These are phyloP conservation scores for Heteractis magnifica DNA, from an alignment of 92 coral and sea anemone genomes.

Conservation along the genomic window DNA sequence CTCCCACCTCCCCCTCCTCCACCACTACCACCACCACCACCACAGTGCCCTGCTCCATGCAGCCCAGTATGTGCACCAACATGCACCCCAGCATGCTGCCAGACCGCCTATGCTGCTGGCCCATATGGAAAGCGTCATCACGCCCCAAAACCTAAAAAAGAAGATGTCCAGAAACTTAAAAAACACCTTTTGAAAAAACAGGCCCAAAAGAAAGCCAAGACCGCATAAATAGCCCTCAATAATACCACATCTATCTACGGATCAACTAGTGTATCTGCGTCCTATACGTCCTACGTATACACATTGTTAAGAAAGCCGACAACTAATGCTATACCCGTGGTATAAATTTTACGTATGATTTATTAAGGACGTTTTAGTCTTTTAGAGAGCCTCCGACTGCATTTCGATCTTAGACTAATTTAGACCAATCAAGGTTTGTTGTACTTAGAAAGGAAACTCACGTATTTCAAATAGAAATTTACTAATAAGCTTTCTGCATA, in stretches of 20 bases:
- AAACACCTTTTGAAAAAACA: constrained; percentile 59
- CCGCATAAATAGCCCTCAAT: not conserved
- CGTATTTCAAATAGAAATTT: too few relatives aligned
- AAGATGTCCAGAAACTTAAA: constrained; percentile 37
- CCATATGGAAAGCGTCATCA: constrained; percentile 56
- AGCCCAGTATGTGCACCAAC: constrained; percentile 46
- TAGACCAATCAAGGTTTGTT: too few relatives aligned
- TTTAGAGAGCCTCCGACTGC: too few relatives aligned
- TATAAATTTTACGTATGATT: too few relatives aligned
- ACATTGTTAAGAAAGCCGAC: too few relatives aligned
- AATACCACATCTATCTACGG: not conserved
- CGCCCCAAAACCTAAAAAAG: constrained; percentile 52
- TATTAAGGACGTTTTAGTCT: too few relatives aligned
- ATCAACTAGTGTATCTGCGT: not conserved
- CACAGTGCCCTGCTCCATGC: constrained; percentile 48
- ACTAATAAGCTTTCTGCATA: too few relatives aligned
- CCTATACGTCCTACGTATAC: not conserved
- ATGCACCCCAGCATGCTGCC: constrained; percentile 57
- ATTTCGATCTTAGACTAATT: too few relatives aligned
- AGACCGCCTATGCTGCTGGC: constrained; percentile 34
- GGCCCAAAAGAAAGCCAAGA: constrained; percentile 16
- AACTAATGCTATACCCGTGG: too few relatives aligned
- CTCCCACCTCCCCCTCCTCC: constrained; percentile 38
- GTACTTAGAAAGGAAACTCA: too few relatives aligned
- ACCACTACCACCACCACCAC: not conserved